Base-by-base conservation (phyloP, 1,140 invertebrate genomes). In the Rhopalosiphum maidis region DNA sequence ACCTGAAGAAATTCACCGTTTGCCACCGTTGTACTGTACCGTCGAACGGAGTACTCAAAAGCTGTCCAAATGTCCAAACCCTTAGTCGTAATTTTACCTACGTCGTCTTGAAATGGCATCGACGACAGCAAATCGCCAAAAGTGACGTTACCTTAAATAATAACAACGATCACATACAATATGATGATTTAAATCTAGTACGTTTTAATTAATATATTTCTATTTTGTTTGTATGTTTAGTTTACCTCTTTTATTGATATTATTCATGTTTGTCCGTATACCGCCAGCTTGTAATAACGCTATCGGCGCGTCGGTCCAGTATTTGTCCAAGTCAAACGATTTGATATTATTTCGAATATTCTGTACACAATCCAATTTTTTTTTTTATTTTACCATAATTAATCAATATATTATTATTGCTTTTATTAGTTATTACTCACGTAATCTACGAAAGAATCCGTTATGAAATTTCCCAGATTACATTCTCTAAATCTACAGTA, bases 381-480 rank as follows among this genome's bases (percentile, higher is more conserved):
- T 37, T 37, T 18, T n/a, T n/a, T 6, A n/a, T 77, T 77, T 77
- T 2, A 15, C 2, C 6, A 35, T 51, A 15, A 18, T n/a, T 85
- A 43, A 51, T 51, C 48, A 15, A 25, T 43, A 51, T 30, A 43
- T 43, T 85, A 25, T 51, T 35, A 22, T n/a, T 35, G 9, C 21
- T 35, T n/a, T n/a, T 46, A 11, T 46, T 46, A 46, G 8, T 48
- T 51, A 22, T 18, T n/a, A 43, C 95, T 95, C 94, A 96, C 96
- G 94, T 96, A 95, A 94, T 96, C 94, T 48, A 97, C 95, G 94
- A 98, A 96, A 15, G 97, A 96, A 94, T 98, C 98, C 0, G 97
- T 96, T 77, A 98, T 95, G 2, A 98, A 94, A 95, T 98, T 98
- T 77, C 98, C 98, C 83, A 99, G 95, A 95, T 98, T 98, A 95